Evolutionary conservation across 2,797 vertebrate species (phyloP).

Genomic region (Acridotheres tristis): DNA sequence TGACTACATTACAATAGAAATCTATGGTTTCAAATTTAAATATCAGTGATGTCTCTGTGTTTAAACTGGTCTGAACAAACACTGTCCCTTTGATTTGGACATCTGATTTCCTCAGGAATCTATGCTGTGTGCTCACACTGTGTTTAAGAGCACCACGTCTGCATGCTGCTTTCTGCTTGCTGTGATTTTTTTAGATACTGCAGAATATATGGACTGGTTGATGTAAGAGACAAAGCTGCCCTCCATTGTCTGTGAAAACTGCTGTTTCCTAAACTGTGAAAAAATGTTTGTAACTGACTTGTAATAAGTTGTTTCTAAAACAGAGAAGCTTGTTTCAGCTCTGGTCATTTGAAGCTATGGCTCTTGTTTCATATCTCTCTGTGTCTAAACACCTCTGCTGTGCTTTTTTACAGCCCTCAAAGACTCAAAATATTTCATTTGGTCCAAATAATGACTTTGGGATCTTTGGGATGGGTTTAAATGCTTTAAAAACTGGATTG

Average conservation of each 20-base stretch:
- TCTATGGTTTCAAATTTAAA: not conserved
- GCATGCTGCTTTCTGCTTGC: not conserved
- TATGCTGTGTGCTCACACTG: rapidly evolving
- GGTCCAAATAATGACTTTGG: not conserved
- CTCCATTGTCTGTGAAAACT: not conserved
- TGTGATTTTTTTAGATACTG: not conserved
- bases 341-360: not conserved
- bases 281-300: not conserved
- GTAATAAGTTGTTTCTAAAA: not conserved
- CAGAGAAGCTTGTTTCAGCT: not conserved
- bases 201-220: not conserved
- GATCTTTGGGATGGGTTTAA: not conserved
- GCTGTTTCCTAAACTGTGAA: not conserved
- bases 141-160: not conserved
- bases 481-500: not conserved
- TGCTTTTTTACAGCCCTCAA: not conserved
- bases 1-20: not conserved
- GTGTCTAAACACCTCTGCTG: not conserved
- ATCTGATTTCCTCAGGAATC: not conserved
- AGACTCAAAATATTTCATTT: not conserved
- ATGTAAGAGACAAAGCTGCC: not conserved
- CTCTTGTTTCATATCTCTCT: not conserved
- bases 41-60: not conserved
- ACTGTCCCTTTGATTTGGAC: not conserved
- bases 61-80: not conserved